Percentiles rank a stretch among this genome's conserved stretches.
Conservation (phyloP, 2,888 invertebrate genomes). For the Temnothorax ravouxi region DNA sequence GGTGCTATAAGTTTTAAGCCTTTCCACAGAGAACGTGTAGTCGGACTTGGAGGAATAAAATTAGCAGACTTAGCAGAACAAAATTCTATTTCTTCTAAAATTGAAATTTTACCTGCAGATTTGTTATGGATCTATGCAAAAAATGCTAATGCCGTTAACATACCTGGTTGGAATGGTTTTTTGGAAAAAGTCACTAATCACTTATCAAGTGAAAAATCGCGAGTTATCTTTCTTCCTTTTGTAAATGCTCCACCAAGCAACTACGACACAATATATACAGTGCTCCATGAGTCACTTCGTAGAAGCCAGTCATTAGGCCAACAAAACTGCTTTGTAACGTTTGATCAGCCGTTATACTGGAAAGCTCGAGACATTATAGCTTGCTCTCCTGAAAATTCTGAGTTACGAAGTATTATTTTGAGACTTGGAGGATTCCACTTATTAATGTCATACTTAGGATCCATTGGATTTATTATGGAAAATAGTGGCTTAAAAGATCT, state of each 20-base stretch:
- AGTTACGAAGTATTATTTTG: background rate
- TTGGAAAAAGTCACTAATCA: background rate
- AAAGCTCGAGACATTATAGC: background rate
- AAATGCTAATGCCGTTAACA: background rate
- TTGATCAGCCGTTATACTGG: background rate
- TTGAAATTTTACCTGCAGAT: background rate
- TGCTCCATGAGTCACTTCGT: background rate
- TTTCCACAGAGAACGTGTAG: too few relatives aligned
- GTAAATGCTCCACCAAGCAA: background rate
- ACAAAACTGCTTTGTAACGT: background rate
- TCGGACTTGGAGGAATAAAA: too few relatives aligned
- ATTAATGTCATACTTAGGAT: background rate
- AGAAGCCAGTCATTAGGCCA: background rate
- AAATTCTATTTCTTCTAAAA: too few relatives aligned
- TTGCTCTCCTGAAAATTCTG: background rate
- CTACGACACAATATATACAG: background rate
- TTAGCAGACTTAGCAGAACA: too few relatives aligned
- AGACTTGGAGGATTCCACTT: background rate
- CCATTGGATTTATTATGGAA: background rate
- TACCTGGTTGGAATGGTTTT: background rate
- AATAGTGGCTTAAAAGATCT: background rate
- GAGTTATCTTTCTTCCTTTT: background rate
- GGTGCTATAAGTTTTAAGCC: too few relatives aligned
- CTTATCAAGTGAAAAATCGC: background rate
- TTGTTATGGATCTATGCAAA: background rate